Percentiles rank a stretch among this genome's conserved stretches.
phyloP scores from a whole-genome alignment of 1,140 invertebrate species.

The Brachionus rubens region DNA sequence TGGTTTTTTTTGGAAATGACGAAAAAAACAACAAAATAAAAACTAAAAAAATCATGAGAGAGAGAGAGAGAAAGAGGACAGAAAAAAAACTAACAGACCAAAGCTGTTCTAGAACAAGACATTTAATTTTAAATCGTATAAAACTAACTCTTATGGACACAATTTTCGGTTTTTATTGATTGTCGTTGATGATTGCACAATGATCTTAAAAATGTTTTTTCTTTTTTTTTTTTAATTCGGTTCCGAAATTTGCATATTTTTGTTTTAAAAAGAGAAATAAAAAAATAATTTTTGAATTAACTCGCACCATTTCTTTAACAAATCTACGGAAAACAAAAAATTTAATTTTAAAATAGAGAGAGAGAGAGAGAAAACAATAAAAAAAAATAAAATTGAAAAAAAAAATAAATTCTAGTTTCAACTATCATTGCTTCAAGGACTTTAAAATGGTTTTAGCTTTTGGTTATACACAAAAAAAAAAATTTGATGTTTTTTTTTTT shows the following conservation, averaged over 20 bases:
- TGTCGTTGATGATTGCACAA: not conserved
- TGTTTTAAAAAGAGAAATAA: too few species aligned
- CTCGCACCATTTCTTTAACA: not conserved
- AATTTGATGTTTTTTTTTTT: slow-evolving; percentile 15
- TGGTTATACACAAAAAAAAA: slow-evolving; percentile 5
- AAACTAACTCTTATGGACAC: too few species aligned
- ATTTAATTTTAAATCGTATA: not conserved
- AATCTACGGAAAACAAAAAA: not conserved
- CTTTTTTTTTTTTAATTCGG: not conserved
- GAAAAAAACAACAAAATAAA: too few species aligned
- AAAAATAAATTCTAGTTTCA: not conserved
- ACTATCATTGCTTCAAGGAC: not conserved
- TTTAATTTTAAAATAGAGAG: not conserved
- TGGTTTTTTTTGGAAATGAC: too few species aligned
- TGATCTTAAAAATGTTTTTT: not conserved
- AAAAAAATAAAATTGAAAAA: not conserved
- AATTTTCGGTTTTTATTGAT: not conserved
- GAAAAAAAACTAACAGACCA: not conserved
- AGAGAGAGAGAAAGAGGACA: not conserved
- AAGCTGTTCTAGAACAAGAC: not conserved
- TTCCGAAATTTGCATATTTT: not conserved
- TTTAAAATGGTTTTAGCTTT: not conserved
- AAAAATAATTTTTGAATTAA: too few species aligned
- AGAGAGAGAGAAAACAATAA: not conserved
- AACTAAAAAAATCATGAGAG: too few species aligned